Evolutionary conservation across 2,113 vertebrate species (phyloP).

Genomic region (Saguinus imperator): DNA sequence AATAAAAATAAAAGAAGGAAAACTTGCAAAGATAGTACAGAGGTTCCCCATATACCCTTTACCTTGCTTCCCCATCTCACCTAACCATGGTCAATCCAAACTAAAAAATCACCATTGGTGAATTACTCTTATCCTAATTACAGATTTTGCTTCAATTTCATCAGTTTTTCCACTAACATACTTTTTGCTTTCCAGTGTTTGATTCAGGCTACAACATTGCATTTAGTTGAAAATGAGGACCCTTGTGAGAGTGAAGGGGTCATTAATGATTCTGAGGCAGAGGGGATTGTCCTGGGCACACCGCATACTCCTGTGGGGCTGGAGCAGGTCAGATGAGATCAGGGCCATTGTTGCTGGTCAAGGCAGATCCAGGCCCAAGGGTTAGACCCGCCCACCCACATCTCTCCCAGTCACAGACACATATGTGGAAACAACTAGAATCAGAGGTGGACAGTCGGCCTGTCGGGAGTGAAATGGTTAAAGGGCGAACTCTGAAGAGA

Average conservation of each 20-base stretch:
- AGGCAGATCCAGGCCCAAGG: background rate
- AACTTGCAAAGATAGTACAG: background rate
- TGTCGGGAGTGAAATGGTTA: background rate
- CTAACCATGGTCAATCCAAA: background rate
- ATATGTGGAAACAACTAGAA: background rate
- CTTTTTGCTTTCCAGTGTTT: background rate
- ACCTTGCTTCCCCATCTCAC: background rate
- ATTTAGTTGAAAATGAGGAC: background rate
- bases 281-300: background rate
- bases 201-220: background rate
- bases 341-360: background rate
- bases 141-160: background rate
- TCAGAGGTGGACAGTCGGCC: background rate
- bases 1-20: background rate
- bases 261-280: background rate
- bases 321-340: accelerated
- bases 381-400: background rate
- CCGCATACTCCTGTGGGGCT: background rate
- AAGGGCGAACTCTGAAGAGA: background rate
- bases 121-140: background rate
- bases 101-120: background rate
- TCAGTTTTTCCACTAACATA: background rate
- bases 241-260: background rate
- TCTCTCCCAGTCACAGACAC: background rate
- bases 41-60: background rate